Evolutionary conservation across 2,888 invertebrate species (phyloP).

Genomic region (Drosophila robusta): DNA sequence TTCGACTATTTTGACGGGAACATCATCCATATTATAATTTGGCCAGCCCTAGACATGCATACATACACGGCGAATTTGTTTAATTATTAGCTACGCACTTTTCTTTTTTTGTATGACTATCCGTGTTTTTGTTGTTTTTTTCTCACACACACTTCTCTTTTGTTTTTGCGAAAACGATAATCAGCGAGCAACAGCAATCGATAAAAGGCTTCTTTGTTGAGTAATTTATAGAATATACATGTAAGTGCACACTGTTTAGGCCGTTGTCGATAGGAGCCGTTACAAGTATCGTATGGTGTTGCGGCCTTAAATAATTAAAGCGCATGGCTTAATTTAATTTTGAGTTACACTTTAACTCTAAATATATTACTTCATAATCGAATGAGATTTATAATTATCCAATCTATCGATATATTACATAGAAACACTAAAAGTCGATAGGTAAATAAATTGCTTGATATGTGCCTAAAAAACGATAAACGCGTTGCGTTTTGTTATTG

Average conservation of each 20-base stretch:
- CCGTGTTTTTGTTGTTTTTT: slow-evolving; percentile 48
- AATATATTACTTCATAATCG: no score
- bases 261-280: slow-evolving; percentile 1
- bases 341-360: no score
- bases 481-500: slow-evolving; percentile 7
- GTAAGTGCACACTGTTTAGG: slow-evolving; percentile 36
- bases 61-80: slow-evolving; percentile 65
- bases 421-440: slow-evolving; percentile 7
- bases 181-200: slow-evolving; percentile 31
- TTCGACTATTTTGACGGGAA: slow-evolving; percentile 95
- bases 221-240: neutral
- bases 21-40: slow-evolving; percentile 89
- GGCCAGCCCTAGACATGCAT: slow-evolving; percentile 38
- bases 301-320: neutral
- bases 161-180: slow-evolving; percentile 63
- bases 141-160: slow-evolving; percentile 56
- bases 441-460: slow-evolving; percentile 4
- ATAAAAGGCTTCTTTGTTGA: slow-evolving; percentile 25
- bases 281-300: neutral
- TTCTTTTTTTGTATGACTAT: slow-evolving; percentile 10
- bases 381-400: no score
- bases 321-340: no score
- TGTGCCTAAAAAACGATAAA: slow-evolving; percentile 19
- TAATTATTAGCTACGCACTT: slow-evolving; percentile 52
- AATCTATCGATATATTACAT: neutral